Evolutionary conservation across 2,888 invertebrate genomes (phyloP), one percentile per base, ranked within the genome.

Genomic region (Malthinus seriepunctatus): DNA sequence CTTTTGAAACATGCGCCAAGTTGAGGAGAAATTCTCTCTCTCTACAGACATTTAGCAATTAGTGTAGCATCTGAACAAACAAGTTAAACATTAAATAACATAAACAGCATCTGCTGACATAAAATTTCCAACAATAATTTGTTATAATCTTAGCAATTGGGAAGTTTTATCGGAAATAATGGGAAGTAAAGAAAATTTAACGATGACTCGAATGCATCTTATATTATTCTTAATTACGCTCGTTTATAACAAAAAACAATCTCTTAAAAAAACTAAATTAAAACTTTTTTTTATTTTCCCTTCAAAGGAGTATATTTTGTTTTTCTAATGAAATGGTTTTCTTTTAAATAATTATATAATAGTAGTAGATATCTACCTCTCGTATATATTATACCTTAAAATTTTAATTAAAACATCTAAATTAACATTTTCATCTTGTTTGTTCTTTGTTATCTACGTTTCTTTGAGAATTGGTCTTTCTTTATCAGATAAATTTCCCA

Each of bases 51-150:
- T 39, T 50, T 42, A 55, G 55, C 49, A 55, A 55, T 55, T 55
- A 55, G 55, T 49, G 42, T 42, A 48, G 55, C 42, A 55, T 54
- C 54, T 39, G 55, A 55, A 55, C 49, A 49, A 55, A 50, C 49
- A 55, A 55, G 49, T 49, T 31, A 55, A 55, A 55, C 55, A 55
- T 49, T 55, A 55, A 55, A 50, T 39, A 50, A 50, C 49, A 55
- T 55, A 55, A 55, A 55, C 49, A 55, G 49, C 55, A 55, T 55
- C 55, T 55, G 55, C 49, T 55, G 55, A 55, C 48, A 48, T 50
- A 39, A 38, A 49, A 55, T 55, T 50, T 50, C 44, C 10, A 50
- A 49, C 48, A 49, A 49, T 44, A 55, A 55, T 55, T 55, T 55
- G 48, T 39, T 49, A 42, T 55, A 55, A 55, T 49, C 49, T 55